Base-by-base conservation (phyloP, 2,797 vertebrate genomes). In the Lycodopsis pacificus region DNA sequence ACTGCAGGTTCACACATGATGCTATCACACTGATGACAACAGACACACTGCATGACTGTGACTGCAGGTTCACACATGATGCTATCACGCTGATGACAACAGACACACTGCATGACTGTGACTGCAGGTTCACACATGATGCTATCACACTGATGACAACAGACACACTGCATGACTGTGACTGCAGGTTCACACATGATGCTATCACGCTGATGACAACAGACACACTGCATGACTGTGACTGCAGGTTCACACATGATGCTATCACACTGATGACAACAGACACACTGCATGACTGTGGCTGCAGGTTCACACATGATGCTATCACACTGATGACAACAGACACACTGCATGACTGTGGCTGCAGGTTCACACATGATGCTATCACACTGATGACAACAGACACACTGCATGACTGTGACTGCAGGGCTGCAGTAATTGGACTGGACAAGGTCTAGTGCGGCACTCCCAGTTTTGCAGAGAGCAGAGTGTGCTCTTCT, bases 361-460 rank as follows among this genome's bases (percentile, higher is more conserved):
- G 25, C 25, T 25, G 25, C 25, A 66, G 84, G 86, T 83, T 72
- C 51, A 42, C 79, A 36, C 67, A 27, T 62, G 36, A 48, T 68
- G 74, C 40, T 57, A 81, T 89, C 86, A 82, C 75, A 71, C 71
- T 72, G 11, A 77, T 80, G 86, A 86, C 87, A 86, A 74, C 40
- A 66, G 86, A 85, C 79, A 53, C 70, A 5, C 62, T 77, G 81
- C 67, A 40, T 73, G 83, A 88, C 46, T 77, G 84, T 20, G 71
- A 80, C 86, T 79, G 78, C 84, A 51, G 87, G 83, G 87, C 79
- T 6, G 76, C 84, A 64, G 73, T 87, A 84, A 92, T 84, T 82
- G 71, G 80, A 92, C 73, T 34, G 71, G 89, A 94, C 90, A 91
- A 89, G 89, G 90, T 92, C 91, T 90, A 90, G 86, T 88, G 79